A percentile compares a stretch with the other conserved stretches of the same genome.
Conservation (phyloP, 2,797 vertebrate genomes). For the Sorex maritimensis region DNA sequence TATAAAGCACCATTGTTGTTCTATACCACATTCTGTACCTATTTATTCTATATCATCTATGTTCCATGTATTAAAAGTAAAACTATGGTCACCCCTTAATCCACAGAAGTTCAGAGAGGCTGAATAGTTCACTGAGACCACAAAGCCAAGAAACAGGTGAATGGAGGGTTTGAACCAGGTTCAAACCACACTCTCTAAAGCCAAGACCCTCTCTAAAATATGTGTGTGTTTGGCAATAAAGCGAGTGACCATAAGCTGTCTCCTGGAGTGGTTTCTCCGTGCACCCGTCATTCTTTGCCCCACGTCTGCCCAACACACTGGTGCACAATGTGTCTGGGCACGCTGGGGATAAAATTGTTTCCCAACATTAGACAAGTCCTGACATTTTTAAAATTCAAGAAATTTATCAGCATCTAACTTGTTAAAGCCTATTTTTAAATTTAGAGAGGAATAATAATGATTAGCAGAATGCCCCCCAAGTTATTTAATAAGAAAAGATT, state of each 20-base stretch:
- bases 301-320: too few relatives aligned
- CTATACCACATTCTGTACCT: neutral
- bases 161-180: neutral
- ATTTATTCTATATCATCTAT: too few relatives aligned
- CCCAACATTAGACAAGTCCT: neutral
- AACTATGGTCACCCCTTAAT: neutral
- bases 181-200: too few relatives aligned
- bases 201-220: too few relatives aligned
- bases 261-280: too few relatives aligned
- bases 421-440: neutral
- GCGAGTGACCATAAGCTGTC: too few relatives aligned
- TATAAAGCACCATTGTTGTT: neutral
- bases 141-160: neutral
- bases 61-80: neutral
- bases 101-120: neutral
- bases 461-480: neutral
- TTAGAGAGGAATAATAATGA: neutral
- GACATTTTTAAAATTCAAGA: conserved; percentile 32
- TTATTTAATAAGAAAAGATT: neutral
- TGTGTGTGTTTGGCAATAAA: neutral
- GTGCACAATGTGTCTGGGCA: too few relatives aligned
- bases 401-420: neutral
- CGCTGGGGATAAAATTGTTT: too few relatives aligned
- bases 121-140: neutral
- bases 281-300: too few relatives aligned